Evolutionary conservation across 2,113 vertebrate species (phyloP).

Genomic region (Acinonyx jubatus): DNA sequence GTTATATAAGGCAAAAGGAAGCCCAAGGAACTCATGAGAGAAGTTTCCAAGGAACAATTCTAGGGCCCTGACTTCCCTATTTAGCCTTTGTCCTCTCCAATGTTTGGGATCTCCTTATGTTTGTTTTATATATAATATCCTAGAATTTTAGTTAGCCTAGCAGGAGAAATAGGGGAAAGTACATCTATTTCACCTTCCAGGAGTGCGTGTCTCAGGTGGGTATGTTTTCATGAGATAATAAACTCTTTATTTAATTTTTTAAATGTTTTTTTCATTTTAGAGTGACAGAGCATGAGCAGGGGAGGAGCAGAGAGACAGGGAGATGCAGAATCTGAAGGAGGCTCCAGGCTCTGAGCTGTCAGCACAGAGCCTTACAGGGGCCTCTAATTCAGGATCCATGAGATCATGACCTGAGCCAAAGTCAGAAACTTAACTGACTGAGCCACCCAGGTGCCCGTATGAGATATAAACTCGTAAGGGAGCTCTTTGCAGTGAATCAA

Average conservation of each 20-base stretch:
- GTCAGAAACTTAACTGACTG: no score
- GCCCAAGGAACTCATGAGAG: background rate
- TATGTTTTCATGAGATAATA: background rate
- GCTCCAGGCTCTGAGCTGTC: no score
- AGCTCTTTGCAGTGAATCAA: background rate
- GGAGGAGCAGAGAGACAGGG: no score
- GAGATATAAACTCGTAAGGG: background rate
- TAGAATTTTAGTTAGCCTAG: background rate
- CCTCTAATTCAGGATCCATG: no score
- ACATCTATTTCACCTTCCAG: background rate
- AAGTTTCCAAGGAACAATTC: no score
- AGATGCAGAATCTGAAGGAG: no score
- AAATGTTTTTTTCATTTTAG: no score
- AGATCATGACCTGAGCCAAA: no score
- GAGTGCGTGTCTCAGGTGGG: background rate
- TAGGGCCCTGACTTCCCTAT: background rate
- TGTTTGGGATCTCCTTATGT: background rate
- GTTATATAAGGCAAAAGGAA: background rate
- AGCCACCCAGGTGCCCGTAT: no score
- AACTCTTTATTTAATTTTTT: background rate
- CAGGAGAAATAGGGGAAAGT: background rate
- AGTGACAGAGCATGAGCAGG: no score
- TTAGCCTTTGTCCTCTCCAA: background rate
- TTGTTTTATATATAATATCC: background rate
- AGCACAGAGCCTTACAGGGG: no score